These are phyloP conservation scores for Poeciliopsis occidentalis DNA, from an alignment of 2,113 vertebrate genomes.

Conservation along the genomic window DNA sequence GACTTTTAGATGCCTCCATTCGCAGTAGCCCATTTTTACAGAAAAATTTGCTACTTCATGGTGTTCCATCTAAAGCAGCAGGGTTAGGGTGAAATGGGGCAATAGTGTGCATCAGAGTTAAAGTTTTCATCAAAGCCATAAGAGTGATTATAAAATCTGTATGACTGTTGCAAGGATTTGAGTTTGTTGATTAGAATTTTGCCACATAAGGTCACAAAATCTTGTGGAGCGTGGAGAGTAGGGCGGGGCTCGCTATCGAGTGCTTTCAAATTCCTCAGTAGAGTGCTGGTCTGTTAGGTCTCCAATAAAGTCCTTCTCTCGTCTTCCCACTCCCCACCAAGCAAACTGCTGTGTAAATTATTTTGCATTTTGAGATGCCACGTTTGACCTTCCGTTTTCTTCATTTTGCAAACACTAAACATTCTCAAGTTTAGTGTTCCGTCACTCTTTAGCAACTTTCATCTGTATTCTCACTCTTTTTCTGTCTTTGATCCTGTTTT, in stretches of 20 bases:
- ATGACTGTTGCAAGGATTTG: background rate
- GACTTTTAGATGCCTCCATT: background rate
- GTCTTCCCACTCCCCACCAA: background rate
- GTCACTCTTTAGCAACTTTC: background rate
- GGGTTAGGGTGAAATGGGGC: no score
- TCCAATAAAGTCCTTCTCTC: background rate
- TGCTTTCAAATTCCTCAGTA: background rate
- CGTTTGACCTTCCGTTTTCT: no score
- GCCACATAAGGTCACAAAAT: background rate
- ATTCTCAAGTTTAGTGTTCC: no score
- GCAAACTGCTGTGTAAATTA: background rate
- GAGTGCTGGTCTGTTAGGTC: background rate
- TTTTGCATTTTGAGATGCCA: background rate
- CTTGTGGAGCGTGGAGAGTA: background rate
- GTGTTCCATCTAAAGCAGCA: no score
- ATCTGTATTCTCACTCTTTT: background rate
- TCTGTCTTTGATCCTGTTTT: no score
- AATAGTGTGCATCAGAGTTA: background rate
- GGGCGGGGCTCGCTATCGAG: background rate
- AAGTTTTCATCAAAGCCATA: background rate
- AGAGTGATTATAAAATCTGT: no score
- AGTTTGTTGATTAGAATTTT: background rate
- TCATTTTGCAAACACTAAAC: no score
- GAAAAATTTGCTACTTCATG: background rate
- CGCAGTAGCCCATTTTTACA: background rate